These are phyloP conservation scores for Chelonoidis abingdonii DNA, from an alignment of 2,113 vertebrate species.

Conservation along the genomic window DNA sequence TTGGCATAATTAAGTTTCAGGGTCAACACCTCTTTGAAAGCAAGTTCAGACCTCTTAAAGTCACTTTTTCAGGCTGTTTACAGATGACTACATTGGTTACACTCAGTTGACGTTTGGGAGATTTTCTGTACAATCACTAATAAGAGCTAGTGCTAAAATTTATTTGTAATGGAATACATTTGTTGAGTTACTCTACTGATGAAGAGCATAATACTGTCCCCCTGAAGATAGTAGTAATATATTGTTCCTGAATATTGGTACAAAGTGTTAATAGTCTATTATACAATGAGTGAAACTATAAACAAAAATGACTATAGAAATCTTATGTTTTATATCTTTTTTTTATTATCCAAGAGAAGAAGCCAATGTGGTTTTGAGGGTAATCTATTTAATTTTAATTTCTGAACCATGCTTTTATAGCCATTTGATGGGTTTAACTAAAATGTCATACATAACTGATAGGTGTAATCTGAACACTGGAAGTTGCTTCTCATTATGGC, in stretches of 20 bases:
- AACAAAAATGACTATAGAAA: background rate
- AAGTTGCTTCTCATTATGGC: background rate
- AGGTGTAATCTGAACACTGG: background rate
- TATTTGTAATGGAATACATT: background rate
- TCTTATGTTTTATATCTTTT: background rate
- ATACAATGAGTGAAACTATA: background rate
- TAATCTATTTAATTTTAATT: background rate
- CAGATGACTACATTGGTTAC: background rate
- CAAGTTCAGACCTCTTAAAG: background rate
- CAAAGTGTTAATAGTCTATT: background rate
- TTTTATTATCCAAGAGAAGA: background rate
- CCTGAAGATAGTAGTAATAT: background rate
- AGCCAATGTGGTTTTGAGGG: background rate
- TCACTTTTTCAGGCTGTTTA: background rate
- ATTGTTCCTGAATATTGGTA: background rate
- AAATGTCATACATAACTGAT: background rate
- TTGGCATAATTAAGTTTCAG: background rate
- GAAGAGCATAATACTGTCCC: slow-evolving; percentile 18
- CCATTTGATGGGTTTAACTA: background rate
- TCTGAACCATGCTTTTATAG: background rate
- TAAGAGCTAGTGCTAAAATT: background rate
- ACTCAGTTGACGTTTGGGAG: fast-evolving
- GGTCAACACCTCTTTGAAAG: background rate
- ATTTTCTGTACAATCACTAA: background rate
- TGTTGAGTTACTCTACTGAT: slow-evolving; percentile 10